phyloP scores from a whole-genome alignment of 2,888 invertebrate genomes.

The Drepanosiphum platanoidis region DNA sequence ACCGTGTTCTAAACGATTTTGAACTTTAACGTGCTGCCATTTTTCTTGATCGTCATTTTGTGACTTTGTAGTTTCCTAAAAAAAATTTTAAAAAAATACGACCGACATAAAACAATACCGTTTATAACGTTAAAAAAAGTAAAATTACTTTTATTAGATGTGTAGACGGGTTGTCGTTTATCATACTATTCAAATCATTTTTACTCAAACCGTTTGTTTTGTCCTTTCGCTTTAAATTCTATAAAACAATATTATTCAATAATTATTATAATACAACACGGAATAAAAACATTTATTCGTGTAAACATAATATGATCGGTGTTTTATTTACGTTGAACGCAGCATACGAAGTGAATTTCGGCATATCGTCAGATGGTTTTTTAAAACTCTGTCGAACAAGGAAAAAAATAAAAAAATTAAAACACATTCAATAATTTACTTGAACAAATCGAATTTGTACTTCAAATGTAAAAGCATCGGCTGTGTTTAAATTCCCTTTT shows the following conservation, averaged over 20 bases:
- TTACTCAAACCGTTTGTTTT: not conserved
- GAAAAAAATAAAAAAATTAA: not conserved
- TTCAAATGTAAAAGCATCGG: not conserved
- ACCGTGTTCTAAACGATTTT: not conserved
- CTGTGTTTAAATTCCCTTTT: not conserved
- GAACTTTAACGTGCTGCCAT: not conserved
- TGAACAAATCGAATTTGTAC: not conserved
- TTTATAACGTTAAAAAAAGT: not conserved
- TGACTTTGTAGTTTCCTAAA: slow-evolving; percentile 11
- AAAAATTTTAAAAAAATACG: not conserved
- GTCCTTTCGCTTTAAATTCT: slow-evolving; percentile 9
- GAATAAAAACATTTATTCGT: not conserved
- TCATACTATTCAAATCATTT: not conserved
- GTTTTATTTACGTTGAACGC: not conserved
- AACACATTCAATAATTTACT: slow-evolving; percentile 11
- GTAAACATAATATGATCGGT: too few species aligned
- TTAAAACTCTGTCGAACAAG: not conserved
- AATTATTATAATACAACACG: not conserved
- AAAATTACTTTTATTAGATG: not conserved
- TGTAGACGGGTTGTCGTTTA: not conserved
- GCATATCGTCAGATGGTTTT: too few species aligned
- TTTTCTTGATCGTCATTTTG: not conserved
- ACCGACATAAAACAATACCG: not conserved
- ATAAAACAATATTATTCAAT: not conserved
- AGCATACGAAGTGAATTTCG: not conserved